Evolutionary conservation across 2,888 invertebrate genomes (phyloP), one percentile per base, ranked within the genome.

Genomic region (Oxyteleia sp.): DNA sequence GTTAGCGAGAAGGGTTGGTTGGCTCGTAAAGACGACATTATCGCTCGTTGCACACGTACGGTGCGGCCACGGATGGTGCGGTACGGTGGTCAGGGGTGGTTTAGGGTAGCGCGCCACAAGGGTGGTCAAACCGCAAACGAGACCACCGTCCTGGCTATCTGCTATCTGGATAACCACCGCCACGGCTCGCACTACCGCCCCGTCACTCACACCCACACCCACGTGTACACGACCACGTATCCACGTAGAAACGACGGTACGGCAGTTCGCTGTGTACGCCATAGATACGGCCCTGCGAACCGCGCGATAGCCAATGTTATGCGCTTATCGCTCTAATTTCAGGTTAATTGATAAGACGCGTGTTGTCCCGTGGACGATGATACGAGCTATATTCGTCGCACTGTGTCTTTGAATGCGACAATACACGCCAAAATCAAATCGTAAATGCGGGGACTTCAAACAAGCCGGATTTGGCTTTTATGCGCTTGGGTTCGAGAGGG

Each of bases 101-200:
- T 90, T 90, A 91, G 92, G 90, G 89, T 89, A 90, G 89, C 88
- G 90, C 89, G 89, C 93, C 93, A 88, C 93, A 92, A 93, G 92
- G 92, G 92, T 91, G 93, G 92, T 93, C 92, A 91, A 91, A 93
- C 93, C 93, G 89, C 93, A 93, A 93, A 93, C 93, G 93, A 93
- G 93, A 93, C 93, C 93, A 88, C 93, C 91, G 91, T 91, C 91
- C 93, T 91, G 92, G 92, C 93, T 93, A 93, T 93, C 93, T 92
- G 93, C 93, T 93, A 93, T 93, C 93, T 91, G 93, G 93, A 93
- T 93, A 93, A 93, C 93, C 93, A 89, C 93, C 90, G 88, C 91
- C 88, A 86, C 89, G 88, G 84, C 87, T 87, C 80, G 71, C 87
- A 82, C 86, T 87, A 84, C 86, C 79, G 80, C 74, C 59, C 53